Evolutionary conservation across 2,888 invertebrate species (phyloP).

Genomic region (Anticlea derivata): DNA sequence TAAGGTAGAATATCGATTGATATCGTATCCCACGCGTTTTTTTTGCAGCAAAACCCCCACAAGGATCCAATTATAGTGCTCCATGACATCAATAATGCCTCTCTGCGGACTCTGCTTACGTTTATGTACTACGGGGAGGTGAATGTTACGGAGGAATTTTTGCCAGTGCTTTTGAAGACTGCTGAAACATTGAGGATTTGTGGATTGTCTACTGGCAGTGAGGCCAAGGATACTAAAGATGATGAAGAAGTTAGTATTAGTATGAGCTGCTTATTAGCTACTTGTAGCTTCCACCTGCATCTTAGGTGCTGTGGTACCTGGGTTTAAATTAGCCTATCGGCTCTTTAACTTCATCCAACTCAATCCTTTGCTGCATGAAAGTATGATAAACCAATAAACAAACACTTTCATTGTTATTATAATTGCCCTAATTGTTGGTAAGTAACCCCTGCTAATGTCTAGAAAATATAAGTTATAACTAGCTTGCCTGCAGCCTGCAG

Average conservation of each 20-base stretch:
- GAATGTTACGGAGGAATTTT: conserved; percentile 87
- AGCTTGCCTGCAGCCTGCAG: too few relatives aligned
- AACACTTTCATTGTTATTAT: too few relatives aligned
- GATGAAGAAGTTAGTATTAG: conserved; percentile 72
- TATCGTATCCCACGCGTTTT: conserved; percentile 73
- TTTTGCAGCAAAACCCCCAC: conserved; percentile 88
- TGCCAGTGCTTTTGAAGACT: conserved; percentile 86
- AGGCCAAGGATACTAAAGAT: conserved; percentile 45
- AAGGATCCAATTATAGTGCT: conserved; percentile 90
- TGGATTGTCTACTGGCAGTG: conserved; percentile 86
- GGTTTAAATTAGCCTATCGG: too few relatives aligned
- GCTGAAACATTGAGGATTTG: conserved; percentile 88
- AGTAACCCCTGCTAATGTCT: too few relatives aligned
- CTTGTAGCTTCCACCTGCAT: too few relatives aligned
- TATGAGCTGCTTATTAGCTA: too few relatives aligned
- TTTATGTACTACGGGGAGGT: conserved; percentile 91
- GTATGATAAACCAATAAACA: too few relatives aligned
- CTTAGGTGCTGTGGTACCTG: too few relatives aligned
- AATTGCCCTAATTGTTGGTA: too few relatives aligned
- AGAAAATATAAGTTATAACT: too few relatives aligned
- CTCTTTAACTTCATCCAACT: too few relatives aligned
- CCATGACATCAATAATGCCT: conserved; percentile 87
- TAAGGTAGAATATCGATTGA: conserved; percentile 45
- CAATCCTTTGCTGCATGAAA: too few relatives aligned
- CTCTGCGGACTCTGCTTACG: conserved; percentile 85